Conservation (phyloP, 1,140 invertebrate species). For the Procambarus clarkii region DNA sequence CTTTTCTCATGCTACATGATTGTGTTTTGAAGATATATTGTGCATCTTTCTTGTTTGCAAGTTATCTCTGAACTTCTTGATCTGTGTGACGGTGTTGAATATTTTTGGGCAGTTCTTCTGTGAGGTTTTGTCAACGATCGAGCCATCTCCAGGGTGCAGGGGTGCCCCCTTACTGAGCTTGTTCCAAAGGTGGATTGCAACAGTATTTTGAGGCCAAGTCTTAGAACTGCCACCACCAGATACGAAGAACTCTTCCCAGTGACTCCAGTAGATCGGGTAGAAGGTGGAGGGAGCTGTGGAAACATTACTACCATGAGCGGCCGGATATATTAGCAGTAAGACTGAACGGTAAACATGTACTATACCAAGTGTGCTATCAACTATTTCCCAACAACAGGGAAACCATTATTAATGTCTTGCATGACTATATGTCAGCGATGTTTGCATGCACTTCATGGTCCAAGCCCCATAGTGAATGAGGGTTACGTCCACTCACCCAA, state of each 20-base stretch:
- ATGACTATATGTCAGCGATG: too few species aligned
- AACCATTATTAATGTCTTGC: too few species aligned
- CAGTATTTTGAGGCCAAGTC: constrained; percentile 19
- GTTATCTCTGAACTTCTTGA: constrained; percentile 24
- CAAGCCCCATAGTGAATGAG: too few species aligned
- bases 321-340: too few species aligned
- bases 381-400: too few species aligned
- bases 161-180: constrained; percentile 33
- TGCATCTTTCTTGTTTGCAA: constrained; percentile 20
- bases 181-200: constrained; percentile 40
- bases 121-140: too few species aligned
- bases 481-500: too few species aligned
- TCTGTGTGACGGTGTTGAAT: constrained; percentile 27
- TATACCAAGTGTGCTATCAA: too few species aligned
- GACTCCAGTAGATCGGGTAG: constrained; percentile 41
- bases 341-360: too few species aligned
- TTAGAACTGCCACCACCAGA: constrained; percentile 8
- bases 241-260: constrained; percentile 20
- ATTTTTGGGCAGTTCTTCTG: constrained; percentile 41
- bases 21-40: not conserved
- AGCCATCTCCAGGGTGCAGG: constrained; percentile 24
- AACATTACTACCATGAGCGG: too few species aligned
- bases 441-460: too few species aligned
- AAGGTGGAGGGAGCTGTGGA: constrained; percentile 25
- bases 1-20: not conserved